Conservation (phyloP, 2,797 vertebrate genomes). For the Siniperca obscura region DNA sequence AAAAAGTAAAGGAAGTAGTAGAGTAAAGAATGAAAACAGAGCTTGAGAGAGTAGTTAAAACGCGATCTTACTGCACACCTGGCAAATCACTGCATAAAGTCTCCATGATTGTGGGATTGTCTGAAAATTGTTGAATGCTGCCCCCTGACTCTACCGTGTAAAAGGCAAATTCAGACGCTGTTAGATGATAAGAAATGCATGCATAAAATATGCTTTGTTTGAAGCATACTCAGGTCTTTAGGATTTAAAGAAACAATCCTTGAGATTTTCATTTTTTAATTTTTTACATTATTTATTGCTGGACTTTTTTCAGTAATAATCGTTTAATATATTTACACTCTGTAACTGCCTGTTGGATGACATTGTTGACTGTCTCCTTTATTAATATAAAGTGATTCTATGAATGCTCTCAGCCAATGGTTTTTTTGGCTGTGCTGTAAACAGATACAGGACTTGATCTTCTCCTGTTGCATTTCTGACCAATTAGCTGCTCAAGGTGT, state of each 20-base stretch:
- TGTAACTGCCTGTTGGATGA: neutral
- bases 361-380: neutral
- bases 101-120: neutral
- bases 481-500: neutral
- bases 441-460: neutral
- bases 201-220: neutral
- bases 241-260: neutral
- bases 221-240: neutral
- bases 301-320: neutral
- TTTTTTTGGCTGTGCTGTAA: neutral
- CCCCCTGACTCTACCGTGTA: neutral
- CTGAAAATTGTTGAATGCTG: neutral
- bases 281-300: neutral
- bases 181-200: neutral
- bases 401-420: neutral
- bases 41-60: neutral
- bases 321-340: neutral
- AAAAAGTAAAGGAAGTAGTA: neutral
- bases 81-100: neutral
- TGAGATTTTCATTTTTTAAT: neutral
- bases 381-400: neutral
- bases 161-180: neutral
- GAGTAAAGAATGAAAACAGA: neutral
- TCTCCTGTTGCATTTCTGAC: neutral
- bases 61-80: neutral